Evolutionary conservation across 2,888 invertebrate species (phyloP).

Genomic region (Scelioninae gen. 1): DNA sequence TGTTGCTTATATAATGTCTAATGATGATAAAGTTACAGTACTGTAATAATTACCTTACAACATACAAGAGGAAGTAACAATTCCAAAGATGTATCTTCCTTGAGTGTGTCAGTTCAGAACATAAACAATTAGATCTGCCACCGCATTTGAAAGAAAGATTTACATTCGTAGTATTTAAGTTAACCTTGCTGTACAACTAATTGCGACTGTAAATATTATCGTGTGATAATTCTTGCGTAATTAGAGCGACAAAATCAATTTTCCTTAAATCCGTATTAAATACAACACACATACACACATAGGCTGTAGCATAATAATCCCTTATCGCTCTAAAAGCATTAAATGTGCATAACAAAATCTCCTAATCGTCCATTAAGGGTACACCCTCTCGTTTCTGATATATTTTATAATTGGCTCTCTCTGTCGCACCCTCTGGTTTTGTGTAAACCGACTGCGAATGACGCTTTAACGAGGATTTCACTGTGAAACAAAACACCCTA

Average conservation of each 20-base stretch:
- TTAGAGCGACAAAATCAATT: slow-evolving; percentile 47
- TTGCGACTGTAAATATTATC: slow-evolving; percentile 27
- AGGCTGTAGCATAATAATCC: slow-evolving; percentile 42
- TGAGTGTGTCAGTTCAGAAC: too few species aligned
- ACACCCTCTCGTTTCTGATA: slow-evolving; percentile 58
- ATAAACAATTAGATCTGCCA: too few species aligned
- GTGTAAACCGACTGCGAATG: slow-evolving; percentile 81
- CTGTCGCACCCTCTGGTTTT: slow-evolving; percentile 61
- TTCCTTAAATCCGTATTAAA: slow-evolving; percentile 41
- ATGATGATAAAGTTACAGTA: too few species aligned
- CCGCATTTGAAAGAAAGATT: neutral
- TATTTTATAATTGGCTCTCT: slow-evolving; percentile 65
- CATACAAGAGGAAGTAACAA: too few species aligned
- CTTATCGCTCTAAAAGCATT: slow-evolving; percentile 57
- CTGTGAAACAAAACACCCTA: slow-evolving; percentile 78
- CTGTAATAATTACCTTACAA: too few species aligned
- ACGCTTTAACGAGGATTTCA: slow-evolving; percentile 76
- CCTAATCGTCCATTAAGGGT: slow-evolving; percentile 58
- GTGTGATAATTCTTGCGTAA: slow-evolving; percentile 26
- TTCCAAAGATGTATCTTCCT: too few species aligned
- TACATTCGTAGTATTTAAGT: neutral
- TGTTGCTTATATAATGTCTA: too few species aligned
- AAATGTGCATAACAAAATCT: slow-evolving; percentile 61
- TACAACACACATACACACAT: slow-evolving; percentile 21
- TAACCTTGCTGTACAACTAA: slow-evolving; percentile 15